Base-by-base conservation (phyloP, 2,888 invertebrate genomes). In the Anorthoa munda region DNA sequence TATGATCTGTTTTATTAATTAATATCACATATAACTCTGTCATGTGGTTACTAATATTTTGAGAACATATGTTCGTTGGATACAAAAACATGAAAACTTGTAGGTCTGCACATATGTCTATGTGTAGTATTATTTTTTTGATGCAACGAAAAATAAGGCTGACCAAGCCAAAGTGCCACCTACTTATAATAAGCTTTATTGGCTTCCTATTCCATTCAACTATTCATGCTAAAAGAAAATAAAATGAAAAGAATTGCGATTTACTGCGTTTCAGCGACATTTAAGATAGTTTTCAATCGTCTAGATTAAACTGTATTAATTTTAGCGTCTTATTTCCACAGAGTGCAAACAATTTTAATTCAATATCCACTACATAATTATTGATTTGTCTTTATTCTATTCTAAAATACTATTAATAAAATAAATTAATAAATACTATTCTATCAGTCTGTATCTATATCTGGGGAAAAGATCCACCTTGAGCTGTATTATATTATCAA, bases 1-100 rank as follows among this genome's bases (percentile, higher is more conserved):
- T 26, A 26, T 51, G 56, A 39, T 72, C 72, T 76, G 75, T 79
- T 79, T n/a, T 51, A 63, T 48, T 58, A 63, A 39, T 39, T 39
- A 39, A 39, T 39, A n/a, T n/a, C n/a, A n/a, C n/a, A n/a, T n/a
- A n/a, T n/a, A n/a, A n/a, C 53, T 48, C 26, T 56, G 55, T 55
- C 48, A 13, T 46, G 5, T 23, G 9, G 39, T 39, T 39, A 18
- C 13, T n/a, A 13, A 23, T 59, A 39, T 66, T 48, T 48, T 67
- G 39, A 11, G 4, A 72, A 63, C 72, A 76, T 50, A 79, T 76
- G 76, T 55, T 51, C 11, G 31, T 58, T 75, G 9, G 4, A 21
- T 56, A 21, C 15, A 60, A 23, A 46, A 39, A 48, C 18, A 56
- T 17, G 4, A 11, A 21, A 15, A 15, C 17, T 45, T 31, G 7